A percentile compares a stretch with the other conserved stretches of the same genome.
Evolutionary conservation across 2,888 invertebrate genomes (phyloP).

Genomic region (Drosophila borborema): DNA sequence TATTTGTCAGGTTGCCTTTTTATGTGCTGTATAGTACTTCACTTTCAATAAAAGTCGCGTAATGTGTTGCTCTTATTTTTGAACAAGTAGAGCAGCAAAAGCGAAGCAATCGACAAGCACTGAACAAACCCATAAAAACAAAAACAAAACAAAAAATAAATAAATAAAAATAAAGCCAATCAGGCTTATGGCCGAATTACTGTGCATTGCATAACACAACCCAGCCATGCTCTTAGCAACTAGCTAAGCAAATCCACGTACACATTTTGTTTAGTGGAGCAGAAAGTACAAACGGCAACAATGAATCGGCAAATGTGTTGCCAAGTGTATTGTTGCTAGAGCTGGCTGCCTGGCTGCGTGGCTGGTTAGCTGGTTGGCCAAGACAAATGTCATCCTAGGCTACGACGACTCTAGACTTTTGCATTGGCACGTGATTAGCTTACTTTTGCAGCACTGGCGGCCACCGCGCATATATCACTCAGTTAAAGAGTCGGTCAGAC

Average conservation of each 20-base stretch:
- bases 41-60: conserved; percentile 52
- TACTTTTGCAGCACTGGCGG: conserved; percentile 48
- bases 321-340: conserved; percentile 32
- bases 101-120: conserved; percentile 54
- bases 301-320: conserved; percentile 45
- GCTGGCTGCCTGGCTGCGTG: neutral
- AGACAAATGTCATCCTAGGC: conserved; percentile 69
- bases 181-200: conserved; percentile 71
- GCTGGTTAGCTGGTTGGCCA: conserved; percentile 24
- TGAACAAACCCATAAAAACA: conserved; percentile 35
- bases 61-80: conserved; percentile 46
- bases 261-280: conserved; percentile 68
- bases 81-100: conserved; percentile 55
- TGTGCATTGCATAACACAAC: conserved; percentile 64
- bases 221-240: conserved; percentile 44
- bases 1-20: conserved; percentile 40
- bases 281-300: conserved; percentile 58
- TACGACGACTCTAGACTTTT: conserved; percentile 45
- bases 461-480: conserved; percentile 49
- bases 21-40: conserved; percentile 29
- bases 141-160: conserved; percentile 31
- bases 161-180: conserved; percentile 58
- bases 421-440: conserved; percentile 78
- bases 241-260: conserved; percentile 40
- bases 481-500: conserved; percentile 37